phyloP scores from a whole-genome alignment of 2,888 invertebrate species.

The Steinernema carpocapsae region DNA sequence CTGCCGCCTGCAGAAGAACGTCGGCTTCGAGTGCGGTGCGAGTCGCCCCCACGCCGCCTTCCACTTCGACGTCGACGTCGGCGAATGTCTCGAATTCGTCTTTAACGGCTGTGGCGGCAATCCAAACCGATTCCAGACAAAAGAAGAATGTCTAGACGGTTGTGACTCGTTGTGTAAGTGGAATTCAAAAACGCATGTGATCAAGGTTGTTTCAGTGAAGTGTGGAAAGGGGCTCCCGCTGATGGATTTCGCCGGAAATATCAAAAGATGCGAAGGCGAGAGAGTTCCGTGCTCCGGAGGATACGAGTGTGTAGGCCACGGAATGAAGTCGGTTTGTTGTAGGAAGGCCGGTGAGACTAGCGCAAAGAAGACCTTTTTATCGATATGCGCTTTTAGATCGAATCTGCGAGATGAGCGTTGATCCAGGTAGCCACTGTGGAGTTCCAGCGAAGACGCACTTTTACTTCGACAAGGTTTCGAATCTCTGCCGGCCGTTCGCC shows the following conservation, averaged over 20 bases:
- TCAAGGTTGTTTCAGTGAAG: constrained; percentile 43
- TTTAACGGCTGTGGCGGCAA: constrained; percentile 63
- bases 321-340: constrained; percentile 57
- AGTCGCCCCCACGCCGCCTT: constrained; percentile 53
- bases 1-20: constrained; percentile 55
- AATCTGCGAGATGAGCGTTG: constrained; percentile 53
- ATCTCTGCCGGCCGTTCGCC: constrained; percentile 52
- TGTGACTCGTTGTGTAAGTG: constrained; percentile 52
- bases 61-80: constrained; percentile 53
- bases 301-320: constrained; percentile 52
- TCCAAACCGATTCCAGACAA: constrained; percentile 55
- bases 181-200: background rate
- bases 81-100: constrained; percentile 57
- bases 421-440: constrained; percentile 53
- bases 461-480: constrained; percentile 54
- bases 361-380: background rate
- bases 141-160: constrained; percentile 54
- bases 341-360: constrained; percentile 54
- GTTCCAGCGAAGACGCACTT: constrained; percentile 52
- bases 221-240: constrained; percentile 58
- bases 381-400: constrained; percentile 43
- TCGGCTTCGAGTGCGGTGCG: constrained; percentile 54
- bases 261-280: constrained; percentile 58
- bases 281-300: constrained; percentile 51
- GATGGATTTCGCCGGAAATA: constrained; percentile 62